Evolutionary conservation across 2,888 invertebrate genomes (phyloP).

Genomic region (Caenorhabditis panamensis): DNA sequence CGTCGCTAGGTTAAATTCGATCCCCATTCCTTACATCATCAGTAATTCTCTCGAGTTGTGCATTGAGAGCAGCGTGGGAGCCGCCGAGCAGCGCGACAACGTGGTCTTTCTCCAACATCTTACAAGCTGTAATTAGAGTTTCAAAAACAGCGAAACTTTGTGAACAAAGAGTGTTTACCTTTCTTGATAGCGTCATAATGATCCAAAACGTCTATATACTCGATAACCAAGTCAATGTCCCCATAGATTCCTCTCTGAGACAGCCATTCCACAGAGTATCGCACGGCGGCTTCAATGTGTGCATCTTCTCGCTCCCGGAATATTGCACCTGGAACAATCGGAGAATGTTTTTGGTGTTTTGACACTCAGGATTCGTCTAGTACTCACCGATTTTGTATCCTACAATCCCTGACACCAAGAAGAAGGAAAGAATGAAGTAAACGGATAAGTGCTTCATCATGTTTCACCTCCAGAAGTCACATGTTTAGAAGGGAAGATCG

Average conservation of each 20-base stretch:
- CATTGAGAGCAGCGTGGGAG: slow-evolving; percentile 73
- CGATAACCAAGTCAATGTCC: slow-evolving; percentile 71
- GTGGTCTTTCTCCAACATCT: slow-evolving; percentile 75
- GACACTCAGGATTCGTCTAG: background rate
- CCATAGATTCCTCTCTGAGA: slow-evolving; percentile 71
- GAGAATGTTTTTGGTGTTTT: too few species aligned
- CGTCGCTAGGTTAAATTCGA: background rate
- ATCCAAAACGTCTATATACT: slow-evolving; percentile 74
- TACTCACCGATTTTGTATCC: slow-evolving; percentile 46
- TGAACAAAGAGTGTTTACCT: slow-evolving; percentile 24
- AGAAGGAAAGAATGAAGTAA: background rate
- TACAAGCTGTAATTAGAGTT: slow-evolving; percentile 73
- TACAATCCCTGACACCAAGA: background rate
- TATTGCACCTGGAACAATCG: slow-evolving; percentile 72
- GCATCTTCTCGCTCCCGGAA: slow-evolving; percentile 77
- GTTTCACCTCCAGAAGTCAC: slow-evolving; percentile 20
- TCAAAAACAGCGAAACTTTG: background rate
- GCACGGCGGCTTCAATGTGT: slow-evolving; percentile 77
- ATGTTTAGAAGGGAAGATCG: slow-evolving; percentile 16
- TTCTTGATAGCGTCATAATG: slow-evolving; percentile 77
- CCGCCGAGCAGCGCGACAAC: slow-evolving; percentile 77
- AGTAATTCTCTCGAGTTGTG: slow-evolving; percentile 75
- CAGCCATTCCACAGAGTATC: slow-evolving; percentile 77
- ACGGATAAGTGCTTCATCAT: slow-evolving; percentile 11
- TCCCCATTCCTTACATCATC: slow-evolving; percentile 64